phyloP scores from a whole-genome alignment of 2,113 vertebrate genomes.

The Pristiophorus japonicus region DNA sequence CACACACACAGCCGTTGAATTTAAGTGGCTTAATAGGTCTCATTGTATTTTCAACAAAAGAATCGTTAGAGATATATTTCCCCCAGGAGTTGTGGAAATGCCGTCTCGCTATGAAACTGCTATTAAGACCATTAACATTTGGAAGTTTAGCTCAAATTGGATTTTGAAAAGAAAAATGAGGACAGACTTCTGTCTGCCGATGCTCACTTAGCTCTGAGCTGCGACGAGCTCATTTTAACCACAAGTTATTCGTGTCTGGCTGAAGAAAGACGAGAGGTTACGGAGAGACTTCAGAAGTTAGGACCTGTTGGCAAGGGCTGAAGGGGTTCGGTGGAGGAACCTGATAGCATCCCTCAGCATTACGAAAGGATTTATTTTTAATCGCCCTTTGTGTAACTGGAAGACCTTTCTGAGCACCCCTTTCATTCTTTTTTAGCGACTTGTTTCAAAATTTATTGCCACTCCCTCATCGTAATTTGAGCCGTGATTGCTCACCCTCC shows the following conservation, averaged over 20 bases:
- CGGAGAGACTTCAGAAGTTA: background rate
- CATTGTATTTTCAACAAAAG: background rate
- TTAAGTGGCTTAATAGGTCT: constrained; percentile 11
- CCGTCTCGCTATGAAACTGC: background rate
- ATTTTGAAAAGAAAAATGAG: constrained; percentile 16
- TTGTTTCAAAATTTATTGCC: background rate
- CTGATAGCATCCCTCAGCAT: background rate
- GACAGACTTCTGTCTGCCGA: background rate
- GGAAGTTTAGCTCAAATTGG: background rate
- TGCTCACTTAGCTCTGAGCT: background rate
- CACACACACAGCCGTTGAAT: background rate
- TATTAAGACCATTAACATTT: constrained; percentile 20
- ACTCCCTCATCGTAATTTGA: background rate
- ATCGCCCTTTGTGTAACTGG: background rate
- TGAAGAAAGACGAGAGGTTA: background rate
- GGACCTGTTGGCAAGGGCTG: background rate
- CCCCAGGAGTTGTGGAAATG: constrained; percentile 14
- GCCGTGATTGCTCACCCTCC: background rate
- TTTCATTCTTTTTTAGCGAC: background rate
- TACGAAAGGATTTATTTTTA: background rate
- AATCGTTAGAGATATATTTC: constrained; percentile 21
- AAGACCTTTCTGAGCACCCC: background rate
- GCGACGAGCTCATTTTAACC: background rate
- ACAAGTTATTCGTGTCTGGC: background rate
- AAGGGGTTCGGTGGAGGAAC: background rate